A percentile compares a stretch with the other conserved stretches of the same genome.
These are phyloP conservation scores for Anneissia japonica DNA, from an alignment of 35 echinoderm and acorn worm species.

Conservation along the genomic window DNA sequence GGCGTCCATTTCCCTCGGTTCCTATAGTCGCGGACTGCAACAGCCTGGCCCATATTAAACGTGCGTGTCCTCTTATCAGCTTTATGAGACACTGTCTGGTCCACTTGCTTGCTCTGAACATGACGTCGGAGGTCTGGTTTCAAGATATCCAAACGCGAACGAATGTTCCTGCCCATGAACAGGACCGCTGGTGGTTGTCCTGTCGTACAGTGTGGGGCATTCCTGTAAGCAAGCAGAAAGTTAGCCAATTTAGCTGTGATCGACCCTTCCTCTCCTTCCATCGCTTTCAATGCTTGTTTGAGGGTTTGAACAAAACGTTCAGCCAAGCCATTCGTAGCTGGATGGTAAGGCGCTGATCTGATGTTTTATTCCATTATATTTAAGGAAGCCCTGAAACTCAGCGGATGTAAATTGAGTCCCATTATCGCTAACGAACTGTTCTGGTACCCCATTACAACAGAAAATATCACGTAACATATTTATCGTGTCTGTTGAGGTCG, in stretches of 20 bases:
- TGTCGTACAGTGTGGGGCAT: background rate
- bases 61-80: background rate
- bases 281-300: background rate
- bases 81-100: slow-evolving; percentile 40
- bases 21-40: background rate
- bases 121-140: background rate
- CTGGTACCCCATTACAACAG: background rate
- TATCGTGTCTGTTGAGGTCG: slow-evolving; percentile 30
- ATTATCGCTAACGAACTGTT: background rate
- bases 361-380: slow-evolving; percentile 20
- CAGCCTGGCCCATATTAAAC: background rate
- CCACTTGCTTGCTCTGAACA: background rate
- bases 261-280: background rate
- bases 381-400: background rate
- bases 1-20: background rate
- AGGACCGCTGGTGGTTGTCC: background rate
- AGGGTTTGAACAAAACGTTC: slow-evolving; percentile 3
- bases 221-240: slow-evolving; percentile 26
- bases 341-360: slow-evolving; percentile 11
- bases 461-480: background rate
- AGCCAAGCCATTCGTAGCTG: slow-evolving; percentile 13
- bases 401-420: background rate
- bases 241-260: slow-evolving; percentile 2
- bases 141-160: background rate
- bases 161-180: background rate